These are phyloP conservation scores for Labeo catla DNA, from an alignment of 2,113 vertebrate genomes.

Conservation along the genomic window DNA sequence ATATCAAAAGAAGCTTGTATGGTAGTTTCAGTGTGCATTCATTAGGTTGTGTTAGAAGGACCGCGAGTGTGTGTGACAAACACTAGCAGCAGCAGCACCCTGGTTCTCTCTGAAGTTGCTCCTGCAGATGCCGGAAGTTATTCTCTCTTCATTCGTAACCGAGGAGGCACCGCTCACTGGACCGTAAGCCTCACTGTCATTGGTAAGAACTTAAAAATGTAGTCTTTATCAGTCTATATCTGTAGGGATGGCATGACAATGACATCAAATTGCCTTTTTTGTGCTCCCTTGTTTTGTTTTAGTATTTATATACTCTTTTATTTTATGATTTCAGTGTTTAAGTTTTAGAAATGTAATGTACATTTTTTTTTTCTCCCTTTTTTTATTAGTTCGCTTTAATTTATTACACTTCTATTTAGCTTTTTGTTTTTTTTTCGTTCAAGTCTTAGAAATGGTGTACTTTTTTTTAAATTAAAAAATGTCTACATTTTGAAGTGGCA, in stretches of 20 bases:
- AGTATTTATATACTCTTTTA: not conserved
- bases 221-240: not conserved
- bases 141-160: conserved; percentile 68
- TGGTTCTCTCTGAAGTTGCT: conserved; percentile 66
- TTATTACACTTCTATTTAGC: no score
- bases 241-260: not conserved
- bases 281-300: not conserved
- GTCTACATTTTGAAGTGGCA: no score
- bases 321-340: no score
- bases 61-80: conserved; percentile 61
- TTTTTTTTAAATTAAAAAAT: no score
- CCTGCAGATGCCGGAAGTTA: conserved; percentile 72
- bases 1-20: not conserved
- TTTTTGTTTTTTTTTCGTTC: no score
- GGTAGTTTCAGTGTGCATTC: not conserved
- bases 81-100: conserved; percentile 56
- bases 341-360: no score
- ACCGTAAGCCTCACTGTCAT: conserved; percentile 72
- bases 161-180: conserved; percentile 69
- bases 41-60: conserved; percentile 63
- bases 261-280: not conserved
- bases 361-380: no score
- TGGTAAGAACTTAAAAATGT: conserved; percentile 63
- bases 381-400: no score
- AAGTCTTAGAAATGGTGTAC: no score